Conservation (phyloP, 2,113 vertebrate genomes). For the Daboia siamensis region DNA sequence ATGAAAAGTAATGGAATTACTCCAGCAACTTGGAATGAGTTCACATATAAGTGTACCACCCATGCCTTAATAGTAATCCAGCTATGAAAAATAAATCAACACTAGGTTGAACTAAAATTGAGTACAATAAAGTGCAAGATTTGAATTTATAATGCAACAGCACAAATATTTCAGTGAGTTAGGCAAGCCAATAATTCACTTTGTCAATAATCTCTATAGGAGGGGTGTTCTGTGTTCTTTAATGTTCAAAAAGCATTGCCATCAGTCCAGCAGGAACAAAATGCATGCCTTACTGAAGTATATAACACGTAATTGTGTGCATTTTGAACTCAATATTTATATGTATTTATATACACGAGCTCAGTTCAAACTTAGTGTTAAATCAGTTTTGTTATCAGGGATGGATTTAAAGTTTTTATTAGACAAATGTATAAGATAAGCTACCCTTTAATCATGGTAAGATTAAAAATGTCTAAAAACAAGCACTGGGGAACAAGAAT, state of each 20-base stretch:
- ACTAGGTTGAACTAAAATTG: not conserved
- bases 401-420: not conserved
- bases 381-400: not conserved
- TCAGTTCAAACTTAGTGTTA: not conserved
- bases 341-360: not conserved
- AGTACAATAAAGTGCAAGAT: not conserved
- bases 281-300: not conserved
- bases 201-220: not conserved
- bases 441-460: not conserved
- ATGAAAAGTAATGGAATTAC: not conserved
- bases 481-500: not conserved
- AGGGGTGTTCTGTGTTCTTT: not conserved
- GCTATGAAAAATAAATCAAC: not conserved
- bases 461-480: not conserved
- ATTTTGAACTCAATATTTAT: not conserved
- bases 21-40: not conserved
- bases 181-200: not conserved
- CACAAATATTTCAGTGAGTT: not conserved
- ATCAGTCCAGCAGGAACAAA: not conserved
- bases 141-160: not conserved
- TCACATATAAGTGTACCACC: not conserved
- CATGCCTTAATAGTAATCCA: not conserved
- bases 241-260: not conserved
- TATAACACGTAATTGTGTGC: not conserved
- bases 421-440: not conserved